Percentiles rank a stretch among this genome's conserved stretches.
Evolutionary conservation across 2,888 invertebrate species (phyloP).

Genomic region (Plagodis pulveraria): DNA sequence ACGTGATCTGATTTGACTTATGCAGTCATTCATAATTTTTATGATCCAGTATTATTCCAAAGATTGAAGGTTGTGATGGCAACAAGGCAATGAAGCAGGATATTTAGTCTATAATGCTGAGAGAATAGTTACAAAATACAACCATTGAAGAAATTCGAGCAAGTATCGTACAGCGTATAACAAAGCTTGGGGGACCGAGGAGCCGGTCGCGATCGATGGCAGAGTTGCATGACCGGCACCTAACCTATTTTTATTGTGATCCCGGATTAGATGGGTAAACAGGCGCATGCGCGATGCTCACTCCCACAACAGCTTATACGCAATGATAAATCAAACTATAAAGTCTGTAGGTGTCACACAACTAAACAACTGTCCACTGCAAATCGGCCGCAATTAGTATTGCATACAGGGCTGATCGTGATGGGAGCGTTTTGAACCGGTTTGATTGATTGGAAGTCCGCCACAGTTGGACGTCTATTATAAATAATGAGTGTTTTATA

Average conservation of each 20-base stretch:
- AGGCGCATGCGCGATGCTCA: slow-evolving; percentile 55
- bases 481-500: slow-evolving; percentile 42
- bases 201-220: slow-evolving; percentile 52
- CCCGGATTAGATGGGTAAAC: slow-evolving; percentile 61
- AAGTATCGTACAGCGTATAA: slow-evolving; percentile 35
- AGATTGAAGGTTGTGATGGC: slow-evolving; percentile 25
- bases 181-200: slow-evolving; percentile 22
- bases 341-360: slow-evolving; percentile 17
- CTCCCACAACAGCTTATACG: slow-evolving; percentile 41
- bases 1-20: slow-evolving; percentile 20
- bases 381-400: slow-evolving; percentile 24
- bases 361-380: slow-evolving; percentile 15
- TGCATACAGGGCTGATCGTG: slow-evolving; percentile 20
- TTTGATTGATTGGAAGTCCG: slow-evolving; percentile 44
- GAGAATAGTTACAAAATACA: slow-evolving; percentile 11
- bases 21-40: slow-evolving; percentile 37
- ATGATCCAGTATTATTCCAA: slow-evolving; percentile 31
- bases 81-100: slow-evolving; percentile 17
- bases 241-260: slow-evolving; percentile 70
- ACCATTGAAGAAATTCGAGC: slow-evolving; percentile 37
- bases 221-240: slow-evolving; percentile 65
- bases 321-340: slow-evolving; percentile 48
- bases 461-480: slow-evolving; percentile 35
- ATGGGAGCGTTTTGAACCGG: slow-evolving; percentile 33
- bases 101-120: slow-evolving; percentile 7